Evolutionary conservation across 1,140 invertebrate species (phyloP), one percentile per base, ranked within the genome.

Genomic region (Cyrtorhinus lividipennis): DNA sequence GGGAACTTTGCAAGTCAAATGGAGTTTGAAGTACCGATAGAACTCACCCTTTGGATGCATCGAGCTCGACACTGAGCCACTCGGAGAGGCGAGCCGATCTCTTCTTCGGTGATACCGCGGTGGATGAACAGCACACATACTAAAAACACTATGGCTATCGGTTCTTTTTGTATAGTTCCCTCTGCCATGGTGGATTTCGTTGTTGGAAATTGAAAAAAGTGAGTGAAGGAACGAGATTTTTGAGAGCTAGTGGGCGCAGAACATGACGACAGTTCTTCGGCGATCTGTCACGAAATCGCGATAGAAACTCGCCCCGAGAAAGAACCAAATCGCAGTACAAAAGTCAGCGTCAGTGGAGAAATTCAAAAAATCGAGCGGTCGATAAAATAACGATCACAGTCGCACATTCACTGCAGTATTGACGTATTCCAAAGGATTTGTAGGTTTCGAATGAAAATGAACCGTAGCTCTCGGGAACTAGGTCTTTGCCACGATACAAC

Each of bases 51-150:
- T 77, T 81, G 78, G 66, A 83, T 76, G 73, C 82, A 83, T 64
- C 80, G 80, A 56, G 81, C 81, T 70, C 82, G 73, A 70, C 82
- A 83, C 69, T 83, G 81, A 58, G 82, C 82, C 62, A 83, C 81
- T 65, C 81, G 77, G 60, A 83, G 73, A 23, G 82, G 82, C 66
- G 81, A 83, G 56, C 80, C 82, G 61, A 82, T 79, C 71, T 82
- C 81, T 74, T 81, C 73, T 62, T 74, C 72, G n/a, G 66, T 62
- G 56, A 58, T 58, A 24, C 56, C 56, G 25, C 57, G 10, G 20
- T 56, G 8, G 13, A 46, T 60, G 62, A 64, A 64, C 57, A 64
- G 60, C 24, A 64, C 62, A 64, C 48, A 53, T 13, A 53, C 48
- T 53, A 53, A 20, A 53, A 53, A 53, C 48, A 53, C 48, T 5